Evolutionary conservation across 2,888 invertebrate species (phyloP).

Genomic region (Rhagium mordax): DNA sequence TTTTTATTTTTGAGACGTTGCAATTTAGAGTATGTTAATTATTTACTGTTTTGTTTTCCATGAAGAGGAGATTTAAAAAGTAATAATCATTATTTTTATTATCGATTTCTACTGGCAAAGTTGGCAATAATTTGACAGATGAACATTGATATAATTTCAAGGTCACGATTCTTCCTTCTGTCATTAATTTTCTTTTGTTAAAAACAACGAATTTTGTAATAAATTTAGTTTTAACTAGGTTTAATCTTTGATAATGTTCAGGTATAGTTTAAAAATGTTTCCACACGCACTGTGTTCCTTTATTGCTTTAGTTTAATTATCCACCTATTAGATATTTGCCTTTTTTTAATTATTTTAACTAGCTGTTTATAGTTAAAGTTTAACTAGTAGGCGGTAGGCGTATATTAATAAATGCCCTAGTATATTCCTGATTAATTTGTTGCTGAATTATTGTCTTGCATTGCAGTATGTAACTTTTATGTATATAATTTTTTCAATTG

Average conservation of each 20-base stretch:
- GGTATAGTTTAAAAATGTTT: conserved; percentile 1
- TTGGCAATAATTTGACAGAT: conserved; percentile 25
- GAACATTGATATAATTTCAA: conserved; percentile 31
- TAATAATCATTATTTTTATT: not conserved
- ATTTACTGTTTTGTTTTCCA: not conserved
- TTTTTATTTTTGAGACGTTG: not conserved
- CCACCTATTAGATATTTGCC: not conserved
- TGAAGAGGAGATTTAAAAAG: not conserved
- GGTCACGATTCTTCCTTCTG: conserved; percentile 29
- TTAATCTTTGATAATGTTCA: conserved; percentile 32
- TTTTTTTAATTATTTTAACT: not conserved
- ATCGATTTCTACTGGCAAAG: not conserved
- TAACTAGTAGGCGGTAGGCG: not conserved
- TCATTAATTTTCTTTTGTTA: conserved; percentile 29
- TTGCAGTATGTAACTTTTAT: not conserved
- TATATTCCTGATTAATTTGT: not conserved
- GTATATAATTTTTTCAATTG: too few relatives aligned
- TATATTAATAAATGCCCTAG: not conserved
- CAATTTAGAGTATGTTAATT: not conserved
- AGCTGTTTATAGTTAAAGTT: not conserved
- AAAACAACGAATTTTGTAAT: conserved; percentile 37
- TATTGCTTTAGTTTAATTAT: not conserved
- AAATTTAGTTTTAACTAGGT: conserved; percentile 21
- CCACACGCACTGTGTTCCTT: not conserved
- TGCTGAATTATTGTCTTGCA: not conserved